phyloP scores from a whole-genome alignment of 2,113 vertebrate species.

The Jacana jacana region DNA sequence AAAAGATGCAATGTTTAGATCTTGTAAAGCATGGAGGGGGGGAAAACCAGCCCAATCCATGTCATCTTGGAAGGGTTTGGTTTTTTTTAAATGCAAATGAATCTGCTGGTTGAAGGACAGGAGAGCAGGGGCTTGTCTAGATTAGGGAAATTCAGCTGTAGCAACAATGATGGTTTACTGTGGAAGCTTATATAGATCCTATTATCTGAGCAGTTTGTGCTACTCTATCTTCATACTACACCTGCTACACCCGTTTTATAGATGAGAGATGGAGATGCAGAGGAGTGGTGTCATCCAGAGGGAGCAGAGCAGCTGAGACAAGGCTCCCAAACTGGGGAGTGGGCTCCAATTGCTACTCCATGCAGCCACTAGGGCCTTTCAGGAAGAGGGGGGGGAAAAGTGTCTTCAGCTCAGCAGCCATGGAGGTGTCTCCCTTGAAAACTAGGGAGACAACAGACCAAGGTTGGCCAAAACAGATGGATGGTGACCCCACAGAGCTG shows the following conservation, averaged over 20 bases:
- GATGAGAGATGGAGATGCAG: background rate
- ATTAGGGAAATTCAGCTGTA: constrained; percentile 39
- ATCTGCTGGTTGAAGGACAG: constrained; percentile 24
- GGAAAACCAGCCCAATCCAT: background rate
- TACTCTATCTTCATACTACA: constrained; percentile 34
- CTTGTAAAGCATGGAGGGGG: background rate
- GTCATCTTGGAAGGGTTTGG: background rate
- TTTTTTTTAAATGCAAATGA: constrained; percentile 15
- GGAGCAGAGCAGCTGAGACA: background rate
- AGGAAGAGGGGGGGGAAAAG: background rate
- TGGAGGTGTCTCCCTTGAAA: background rate
- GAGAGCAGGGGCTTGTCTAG: constrained; percentile 25
- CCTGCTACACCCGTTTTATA: background rate
- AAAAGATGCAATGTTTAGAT: constrained; percentile 1
- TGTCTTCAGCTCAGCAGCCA: background rate
- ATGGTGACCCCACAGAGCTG: rapidly evolving
- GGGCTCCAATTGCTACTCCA: background rate
- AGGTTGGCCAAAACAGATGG: background rate
- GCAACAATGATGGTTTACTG: constrained; percentile 8
- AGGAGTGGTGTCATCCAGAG: background rate
- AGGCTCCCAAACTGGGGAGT: rapidly evolving
- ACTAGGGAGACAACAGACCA: background rate
- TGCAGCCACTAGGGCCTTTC: background rate
- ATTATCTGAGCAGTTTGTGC: constrained; percentile 32
- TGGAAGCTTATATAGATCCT: constrained; percentile 20